These are phyloP conservation scores for Natator depressus DNA, from an alignment of 2,113 vertebrate genomes.

Conservation along the genomic window DNA sequence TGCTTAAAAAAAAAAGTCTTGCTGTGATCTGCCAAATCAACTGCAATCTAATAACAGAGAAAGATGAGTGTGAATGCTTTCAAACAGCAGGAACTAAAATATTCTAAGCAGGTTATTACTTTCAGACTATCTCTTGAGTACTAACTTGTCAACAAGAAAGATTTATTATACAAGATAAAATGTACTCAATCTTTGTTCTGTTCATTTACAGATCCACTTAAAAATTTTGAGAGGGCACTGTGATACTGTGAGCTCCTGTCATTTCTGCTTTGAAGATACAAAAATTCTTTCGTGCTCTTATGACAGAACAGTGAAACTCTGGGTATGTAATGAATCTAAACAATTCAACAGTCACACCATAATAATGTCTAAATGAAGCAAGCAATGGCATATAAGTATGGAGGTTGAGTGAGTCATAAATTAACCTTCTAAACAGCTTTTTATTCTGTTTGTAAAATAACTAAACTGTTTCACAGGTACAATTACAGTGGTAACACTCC, in stretches of 20 bases:
- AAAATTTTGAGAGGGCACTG: constrained; percentile 65
- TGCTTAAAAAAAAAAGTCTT: background rate
- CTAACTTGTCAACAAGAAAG: background rate
- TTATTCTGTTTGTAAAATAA: background rate
- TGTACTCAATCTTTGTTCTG: background rate
- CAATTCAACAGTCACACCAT: background rate
- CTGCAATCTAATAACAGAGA: accelerated
- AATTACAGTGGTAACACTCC: background rate
- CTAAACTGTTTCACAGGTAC: background rate
- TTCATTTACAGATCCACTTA: constrained; percentile 68
- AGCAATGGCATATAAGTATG: background rate
- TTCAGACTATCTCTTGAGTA: background rate
- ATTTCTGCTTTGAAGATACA: constrained; percentile 75
- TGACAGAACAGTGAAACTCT: constrained; percentile 68
- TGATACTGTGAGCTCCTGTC: constrained; percentile 69
- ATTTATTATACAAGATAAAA: background rate
- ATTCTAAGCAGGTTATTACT: background rate
- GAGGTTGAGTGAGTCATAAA: background rate
- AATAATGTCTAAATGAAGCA: background rate
- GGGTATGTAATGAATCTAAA: constrained; percentile 50
- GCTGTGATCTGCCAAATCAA: accelerated
- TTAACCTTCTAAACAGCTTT: background rate
- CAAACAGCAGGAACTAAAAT: background rate
- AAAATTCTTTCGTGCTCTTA: constrained; percentile 73
- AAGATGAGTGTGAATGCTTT: background rate